Evolutionary conservation across 2,113 vertebrate species (phyloP), one percentile per base, ranked within the genome.

Genomic region (Empidonax alnorum): DNA sequence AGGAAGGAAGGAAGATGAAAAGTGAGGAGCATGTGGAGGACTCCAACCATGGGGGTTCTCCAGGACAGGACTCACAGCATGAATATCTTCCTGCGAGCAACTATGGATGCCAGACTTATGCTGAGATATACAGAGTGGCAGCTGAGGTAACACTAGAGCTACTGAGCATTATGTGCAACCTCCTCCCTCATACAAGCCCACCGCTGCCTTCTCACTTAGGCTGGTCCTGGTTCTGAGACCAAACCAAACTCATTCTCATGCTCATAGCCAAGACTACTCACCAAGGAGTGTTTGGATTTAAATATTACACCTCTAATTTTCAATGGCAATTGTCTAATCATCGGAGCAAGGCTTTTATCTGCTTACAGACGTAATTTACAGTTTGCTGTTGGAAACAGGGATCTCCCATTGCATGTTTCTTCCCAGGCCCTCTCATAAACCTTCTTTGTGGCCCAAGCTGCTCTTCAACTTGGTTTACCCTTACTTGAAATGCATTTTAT

Each of bases 81-180:
- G 20, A 14, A 4, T 61, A 30, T 42, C 44, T 56, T 65, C 35
- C 41, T 10, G 9, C 1, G 21, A 67, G 42, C 15, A 66, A 27
- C 3, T 35, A 9, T 7, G 30, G 42, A 53, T 61, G 7, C 17
- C 59, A 67, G 71, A 31, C 6, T 31, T 33, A 2, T 15, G 7
- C 5, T 53, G 46, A 74, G 41, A 35, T 23, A 31, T 1, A 50
- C 0, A 0, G 19, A 46, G 5, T 31, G 72, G 21, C n/a, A 4
- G 2, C 30, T 35, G n/a, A 72, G 12, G 9, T 14, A 71, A 53
- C 3, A 6, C 7, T 7, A 30, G 8, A 55, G 20, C 22, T 78
- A 46, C 39, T 58, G 49, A 39, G 37, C 25, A 25, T 9, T 55
- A 3, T 1, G 0, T 1, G 1, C 39, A 14, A 2, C 2, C 20